Base-by-base conservation (phyloP, 2,113 vertebrate genomes). In the Corythaixoides concolor region DNA sequence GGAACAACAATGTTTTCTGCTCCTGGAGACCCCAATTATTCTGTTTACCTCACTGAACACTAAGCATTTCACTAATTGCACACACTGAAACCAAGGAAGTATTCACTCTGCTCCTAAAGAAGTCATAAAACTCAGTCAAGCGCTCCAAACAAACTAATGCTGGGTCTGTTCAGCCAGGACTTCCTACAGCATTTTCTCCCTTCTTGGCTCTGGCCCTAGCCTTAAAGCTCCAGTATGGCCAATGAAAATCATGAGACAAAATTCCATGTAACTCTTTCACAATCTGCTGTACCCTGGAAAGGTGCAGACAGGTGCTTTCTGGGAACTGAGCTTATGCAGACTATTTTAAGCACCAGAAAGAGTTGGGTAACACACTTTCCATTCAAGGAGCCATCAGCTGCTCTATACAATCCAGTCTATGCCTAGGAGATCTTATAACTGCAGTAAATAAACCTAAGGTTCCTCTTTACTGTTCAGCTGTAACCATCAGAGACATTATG, bases 181-280 rank as follows among this genome's bases (percentile, higher is more conserved):
- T 47, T 64, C 37, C 67, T 88, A 12, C 3, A 73, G 26, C 59
- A 47, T 43, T 82, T 82, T 35, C 58, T 78, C 13, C 28, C 30
- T 79, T 37, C 78, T 8, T 56, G 45, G 78, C 92, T 79, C 62
- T 60, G 43, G 52, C 52, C 27, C 32, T 3, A 55, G 59, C 55
- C 41, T 76, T 30, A 20, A 60, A 27, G 26, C 78, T 64, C 21
- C 59, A 69, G 23, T 6, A 45, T 0, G 0, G 58, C 11, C 19
- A 37, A 11, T 2, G 15, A 75, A 88, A 73, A 62, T 18, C n/a
- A 12, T 0, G 0, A 33, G 52, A n/a, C 23, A 94, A 69, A 45
- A 28, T 60, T 73, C 39, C 45, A 47, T 0, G 4, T 12, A 79
- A 37, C 18, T 45, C 68, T 79, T 55, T 13, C 39, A 69, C 80